phyloP scores from a whole-genome alignment of 1,140 invertebrate genomes.

The Aphelinus certus region DNA sequence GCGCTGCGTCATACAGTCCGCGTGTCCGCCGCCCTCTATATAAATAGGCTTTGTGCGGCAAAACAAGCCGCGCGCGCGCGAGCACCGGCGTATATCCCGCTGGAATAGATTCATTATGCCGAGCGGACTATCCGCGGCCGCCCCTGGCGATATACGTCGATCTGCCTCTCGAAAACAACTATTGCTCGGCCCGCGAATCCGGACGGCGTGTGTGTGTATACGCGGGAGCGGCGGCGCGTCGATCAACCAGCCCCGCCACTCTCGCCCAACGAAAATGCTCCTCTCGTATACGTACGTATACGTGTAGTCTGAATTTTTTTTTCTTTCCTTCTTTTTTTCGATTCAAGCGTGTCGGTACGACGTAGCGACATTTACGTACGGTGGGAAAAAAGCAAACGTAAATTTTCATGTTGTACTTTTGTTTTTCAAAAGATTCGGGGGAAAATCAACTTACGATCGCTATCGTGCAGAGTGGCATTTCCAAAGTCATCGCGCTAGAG shows the following conservation, averaged over 20 bases:
- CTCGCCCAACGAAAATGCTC: not conserved
- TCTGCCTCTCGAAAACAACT: constrained; percentile 52
- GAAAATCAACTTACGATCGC: too few relatives aligned
- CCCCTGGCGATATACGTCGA: constrained; percentile 41
- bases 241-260: too few relatives aligned
- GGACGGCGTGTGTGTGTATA: too few relatives aligned
- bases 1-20: not conserved
- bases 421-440: too few relatives aligned
- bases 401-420: too few relatives aligned
- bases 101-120: constrained; percentile 55
- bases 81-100: constrained; percentile 37
- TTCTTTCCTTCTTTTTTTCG: too few relatives aligned
- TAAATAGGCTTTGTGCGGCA: not conserved
- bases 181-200: constrained; percentile 37
- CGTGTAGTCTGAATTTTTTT: not conserved
- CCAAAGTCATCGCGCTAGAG: too few relatives aligned
- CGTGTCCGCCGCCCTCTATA: not conserved
- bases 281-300: not conserved
- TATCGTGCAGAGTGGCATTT: too few relatives aligned
- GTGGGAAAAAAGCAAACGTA: too few relatives aligned
- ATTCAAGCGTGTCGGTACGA: too few relatives aligned
- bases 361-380: too few relatives aligned
- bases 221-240: too few relatives aligned
- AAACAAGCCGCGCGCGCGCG: not conserved
- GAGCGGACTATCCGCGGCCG: constrained; percentile 37